These are phyloP conservation scores for Leucophenga varia DNA, from an alignment of 1,140 invertebrate genomes.

Conservation along the genomic window DNA sequence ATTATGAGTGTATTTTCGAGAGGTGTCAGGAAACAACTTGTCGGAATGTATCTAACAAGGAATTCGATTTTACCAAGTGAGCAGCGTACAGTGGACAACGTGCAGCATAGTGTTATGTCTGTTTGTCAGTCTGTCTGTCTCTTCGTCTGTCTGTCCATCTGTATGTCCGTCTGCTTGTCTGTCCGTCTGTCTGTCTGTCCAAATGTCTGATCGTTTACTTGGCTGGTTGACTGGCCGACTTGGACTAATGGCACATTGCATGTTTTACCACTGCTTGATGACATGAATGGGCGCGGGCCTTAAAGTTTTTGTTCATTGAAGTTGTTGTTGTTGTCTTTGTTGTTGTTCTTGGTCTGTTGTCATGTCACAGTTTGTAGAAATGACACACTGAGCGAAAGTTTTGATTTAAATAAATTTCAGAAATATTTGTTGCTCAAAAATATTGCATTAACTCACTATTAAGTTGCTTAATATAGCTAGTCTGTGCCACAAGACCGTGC, in stretches of 20 bases:
- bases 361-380: too few species aligned
- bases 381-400: too few species aligned
- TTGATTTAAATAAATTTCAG: too few species aligned
- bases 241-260: conserved; percentile 53
- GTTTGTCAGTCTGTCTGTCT: conserved; percentile 15
- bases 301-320: conserved; percentile 11
- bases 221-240: too few species aligned
- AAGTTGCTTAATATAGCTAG: too few species aligned
- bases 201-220: conserved; percentile 17
- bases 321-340: background rate
- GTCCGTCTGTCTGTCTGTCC: conserved; percentile 12
- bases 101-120: conserved; percentile 6
- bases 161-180: conserved; percentile 2
- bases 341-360: too few species aligned
- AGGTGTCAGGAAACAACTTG: conserved; percentile 56
- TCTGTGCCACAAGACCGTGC: too few species aligned
- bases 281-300: conserved; percentile 55
- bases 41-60: conserved; percentile 56
- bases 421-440: too few species aligned
- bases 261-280: conserved; percentile 56
- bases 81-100: conserved; percentile 28
- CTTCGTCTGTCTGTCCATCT: conserved; percentile 2
- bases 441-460: too few species aligned
- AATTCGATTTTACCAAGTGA: conserved; percentile 52
- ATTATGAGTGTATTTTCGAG: conserved; percentile 48